phyloP scores from a whole-genome alignment of 2,888 invertebrate genomes.

The Drosophila atripex region DNA sequence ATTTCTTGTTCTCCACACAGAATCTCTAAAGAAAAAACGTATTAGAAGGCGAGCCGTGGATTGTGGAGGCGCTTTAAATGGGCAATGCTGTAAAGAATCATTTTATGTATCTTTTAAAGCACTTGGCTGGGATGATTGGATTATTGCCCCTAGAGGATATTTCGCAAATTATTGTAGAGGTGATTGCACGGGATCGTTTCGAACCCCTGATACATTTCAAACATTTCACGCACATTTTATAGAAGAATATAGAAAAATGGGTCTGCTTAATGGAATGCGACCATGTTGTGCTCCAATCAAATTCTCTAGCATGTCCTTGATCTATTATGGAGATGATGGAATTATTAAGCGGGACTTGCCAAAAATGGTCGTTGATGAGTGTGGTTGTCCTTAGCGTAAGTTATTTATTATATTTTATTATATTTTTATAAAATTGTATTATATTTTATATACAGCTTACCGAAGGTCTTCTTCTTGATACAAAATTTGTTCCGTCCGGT shows the following conservation, averaged over 20 bases:
- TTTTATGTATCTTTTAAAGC: conserved; percentile 96
- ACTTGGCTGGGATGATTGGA: conserved; percentile 97
- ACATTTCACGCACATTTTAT: conserved; percentile 96
- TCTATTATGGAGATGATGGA: conserved; percentile 94
- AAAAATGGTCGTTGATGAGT: conserved; percentile 98
- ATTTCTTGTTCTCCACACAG: conserved; percentile 92
- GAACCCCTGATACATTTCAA: conserved; percentile 92
- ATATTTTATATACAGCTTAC: no score
- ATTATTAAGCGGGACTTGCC: conserved; percentile 97
- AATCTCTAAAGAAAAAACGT: conserved; percentile 87
- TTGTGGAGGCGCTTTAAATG: conserved; percentile 87
- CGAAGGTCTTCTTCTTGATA: no score
- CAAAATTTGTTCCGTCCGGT: no score
- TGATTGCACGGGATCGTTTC: conserved; percentile 90
- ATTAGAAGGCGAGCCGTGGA: conserved; percentile 93
- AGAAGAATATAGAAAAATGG: conserved; percentile 93
- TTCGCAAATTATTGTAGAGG: conserved; percentile 97
- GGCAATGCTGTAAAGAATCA: conserved; percentile 94
- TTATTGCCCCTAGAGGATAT: conserved; percentile 94
- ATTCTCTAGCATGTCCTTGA: conserved; percentile 95
- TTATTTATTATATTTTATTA: no score
- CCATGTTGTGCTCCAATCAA: conserved; percentile 96
- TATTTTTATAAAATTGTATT: no score
- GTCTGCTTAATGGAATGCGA: conserved; percentile 90
- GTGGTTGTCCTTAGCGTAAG: conserved; percentile 93